Base-by-base conservation (phyloP, 2,797 vertebrate species). In the Platyrinchus mystaceus region DNA sequence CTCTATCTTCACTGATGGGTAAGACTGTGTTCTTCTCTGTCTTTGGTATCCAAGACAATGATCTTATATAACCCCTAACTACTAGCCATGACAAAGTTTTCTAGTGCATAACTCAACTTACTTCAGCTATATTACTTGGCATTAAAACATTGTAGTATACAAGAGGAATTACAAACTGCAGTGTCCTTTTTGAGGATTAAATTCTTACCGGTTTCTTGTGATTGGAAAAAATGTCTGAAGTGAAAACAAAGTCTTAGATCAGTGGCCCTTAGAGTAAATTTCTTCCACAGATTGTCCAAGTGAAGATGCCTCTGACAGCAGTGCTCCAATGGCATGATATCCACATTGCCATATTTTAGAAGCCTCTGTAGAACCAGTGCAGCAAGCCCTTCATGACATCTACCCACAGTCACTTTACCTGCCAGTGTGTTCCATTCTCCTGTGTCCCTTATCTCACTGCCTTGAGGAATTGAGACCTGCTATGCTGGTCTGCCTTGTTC, bases 1-100 rank as follows among this genome's bases (percentile, higher is more conserved):
- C 74, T 97, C 97, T 55, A 89, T 98, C 87, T 98, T 98, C 94
- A 95, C 53, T 37, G 27, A 93, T 34, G 67, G 98, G 98, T 98
- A 98, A 97, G 97, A 41, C 12, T 64, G 7, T 92, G 71, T 84
- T 68, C 12, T 14, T 67, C 56, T 87, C 63, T 82, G 14, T n/a
- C 18, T 71, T 32, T 21, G 21, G 28, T 87, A 24, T 67, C 27
- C 18, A 74, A 79, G 47, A 36, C 26, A 1, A 5, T 39, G 9
- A 68, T 84, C 10, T 58, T 49, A 43, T 16, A 20, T 66, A 63
- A 63, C 67, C 7, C 43, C 30, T 37, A 60, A 70, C 28, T 79
- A 3, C 20, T 73, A 32, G 24, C 14, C 8, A 21, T 27, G 56
- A 46, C 10, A 12, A 23, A 68, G 11, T 81, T 46, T 83, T 68